These are phyloP conservation scores for Rhamnusium bicolor DNA, from an alignment of 2,888 invertebrate species.

Conservation along the genomic window DNA sequence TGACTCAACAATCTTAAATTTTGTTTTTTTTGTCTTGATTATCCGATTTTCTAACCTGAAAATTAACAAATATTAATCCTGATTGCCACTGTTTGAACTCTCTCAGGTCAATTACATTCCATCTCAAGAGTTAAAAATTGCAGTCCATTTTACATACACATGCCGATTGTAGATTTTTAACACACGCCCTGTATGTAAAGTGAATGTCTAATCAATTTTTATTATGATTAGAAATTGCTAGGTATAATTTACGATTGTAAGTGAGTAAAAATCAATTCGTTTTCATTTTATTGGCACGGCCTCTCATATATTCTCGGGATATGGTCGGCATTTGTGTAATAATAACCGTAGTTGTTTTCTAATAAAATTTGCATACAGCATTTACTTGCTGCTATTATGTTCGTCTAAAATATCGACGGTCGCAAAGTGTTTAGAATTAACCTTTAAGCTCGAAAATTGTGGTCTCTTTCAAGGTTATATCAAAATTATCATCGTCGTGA, in stretches of 20 bases:
- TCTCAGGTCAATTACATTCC: too few species aligned
- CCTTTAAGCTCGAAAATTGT: conserved; percentile 24
- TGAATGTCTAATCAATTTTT: background rate
- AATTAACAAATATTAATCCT: too few species aligned
- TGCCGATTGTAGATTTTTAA: background rate
- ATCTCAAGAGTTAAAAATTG: background rate
- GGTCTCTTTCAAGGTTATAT: conserved; percentile 24
- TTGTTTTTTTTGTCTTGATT: too few species aligned
- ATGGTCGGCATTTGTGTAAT: background rate
- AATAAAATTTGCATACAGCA: conserved; percentile 23
- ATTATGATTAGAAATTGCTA: background rate
- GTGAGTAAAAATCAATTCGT: background rate
- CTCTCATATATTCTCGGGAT: background rate
- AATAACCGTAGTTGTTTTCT: background rate
- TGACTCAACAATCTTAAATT: too few species aligned
- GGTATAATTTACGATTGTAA: background rate
- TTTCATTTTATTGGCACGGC: background rate
- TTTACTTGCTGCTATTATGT: conserved; percentile 11
- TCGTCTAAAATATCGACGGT: background rate
- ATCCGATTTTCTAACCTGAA: too few species aligned
- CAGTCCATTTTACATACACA: background rate
- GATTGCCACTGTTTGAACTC: too few species aligned
- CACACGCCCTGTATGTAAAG: background rate
- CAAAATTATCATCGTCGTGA: conserved; percentile 18
- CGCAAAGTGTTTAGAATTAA: conserved; percentile 9